Percentiles rank a stretch among this genome's conserved stretches.
phyloP scores from a whole-genome alignment of 2,888 invertebrate genomes.

The Anoncus sp. region DNA sequence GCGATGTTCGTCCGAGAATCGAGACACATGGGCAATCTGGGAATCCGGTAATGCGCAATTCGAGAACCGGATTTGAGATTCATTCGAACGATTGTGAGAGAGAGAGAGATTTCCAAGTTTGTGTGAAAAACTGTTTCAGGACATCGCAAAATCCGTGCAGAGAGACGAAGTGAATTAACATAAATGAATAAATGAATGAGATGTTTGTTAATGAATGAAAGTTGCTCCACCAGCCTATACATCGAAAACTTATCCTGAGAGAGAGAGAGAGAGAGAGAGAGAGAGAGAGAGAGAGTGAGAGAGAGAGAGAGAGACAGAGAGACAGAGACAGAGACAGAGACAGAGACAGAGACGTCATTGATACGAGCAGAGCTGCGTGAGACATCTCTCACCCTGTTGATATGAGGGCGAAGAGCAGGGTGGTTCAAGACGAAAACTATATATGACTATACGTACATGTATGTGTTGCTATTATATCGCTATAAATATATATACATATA shows the following conservation, averaged over 20 bases:
- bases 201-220: constrained; percentile 57
- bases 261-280: neutral
- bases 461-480: too few species aligned
- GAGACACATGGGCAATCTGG: constrained; percentile 41
- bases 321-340: constrained; percentile 3
- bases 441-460: too few species aligned
- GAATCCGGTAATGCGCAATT: constrained; percentile 33
- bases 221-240: constrained; percentile 27
- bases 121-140: constrained; percentile 41
- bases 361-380: constrained; percentile 41
- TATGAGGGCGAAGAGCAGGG: constrained; percentile 29
- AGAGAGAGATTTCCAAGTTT: constrained; percentile 51
- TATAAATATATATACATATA: constrained; percentile 21
- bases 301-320: neutral
- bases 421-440: constrained; percentile 22
- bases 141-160: constrained; percentile 18
- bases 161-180: constrained; percentile 48
- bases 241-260: constrained; percentile 8
- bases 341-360: constrained; percentile 22
- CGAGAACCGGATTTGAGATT: constrained; percentile 61
- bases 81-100: constrained; percentile 46
- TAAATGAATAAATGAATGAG: constrained; percentile 62
- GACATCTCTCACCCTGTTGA: constrained; percentile 52
- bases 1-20: constrained; percentile 34
- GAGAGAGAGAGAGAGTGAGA: constrained; percentile 2